These are phyloP conservation scores for Falco punctatus DNA, from an alignment of 2,113 vertebrate genomes.

Conservation along the genomic window DNA sequence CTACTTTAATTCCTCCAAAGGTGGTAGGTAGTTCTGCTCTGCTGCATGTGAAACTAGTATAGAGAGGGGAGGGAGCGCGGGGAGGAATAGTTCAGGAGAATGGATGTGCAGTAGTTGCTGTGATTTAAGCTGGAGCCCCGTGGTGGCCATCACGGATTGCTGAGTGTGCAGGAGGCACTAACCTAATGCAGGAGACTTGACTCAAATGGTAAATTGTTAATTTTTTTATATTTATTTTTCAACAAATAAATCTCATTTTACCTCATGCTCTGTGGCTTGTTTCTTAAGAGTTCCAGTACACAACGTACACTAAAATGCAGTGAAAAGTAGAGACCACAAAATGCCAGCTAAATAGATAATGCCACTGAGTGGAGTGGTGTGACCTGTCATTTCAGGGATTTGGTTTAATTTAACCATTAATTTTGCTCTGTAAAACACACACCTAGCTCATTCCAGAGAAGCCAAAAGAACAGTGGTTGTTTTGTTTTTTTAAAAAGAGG, in stretches of 20 bases:
- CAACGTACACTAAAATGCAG: background rate
- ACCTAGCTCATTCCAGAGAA: background rate
- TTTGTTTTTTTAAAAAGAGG: background rate
- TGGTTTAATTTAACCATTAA: background rate
- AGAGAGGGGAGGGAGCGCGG: background rate
- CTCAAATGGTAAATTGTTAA: conserved; percentile 19
- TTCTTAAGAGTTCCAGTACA: conserved; percentile 18
- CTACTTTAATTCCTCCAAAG: background rate
- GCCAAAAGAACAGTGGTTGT: background rate
- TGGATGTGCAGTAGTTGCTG: background rate
- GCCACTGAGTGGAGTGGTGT: background rate
- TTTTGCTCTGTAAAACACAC: background rate
- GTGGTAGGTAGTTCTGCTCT: background rate
- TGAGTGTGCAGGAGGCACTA: background rate
- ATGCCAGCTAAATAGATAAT: background rate
- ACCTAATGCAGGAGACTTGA: background rate
- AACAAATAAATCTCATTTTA: conserved; percentile 67
- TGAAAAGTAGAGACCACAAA: background rate
- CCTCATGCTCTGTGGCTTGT: conserved; percentile 1
- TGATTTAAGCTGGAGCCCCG: background rate
- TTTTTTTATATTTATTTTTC: conserved; percentile 64
- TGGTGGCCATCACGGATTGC: background rate
- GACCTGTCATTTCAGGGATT: background rate
- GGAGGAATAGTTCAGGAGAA: background rate
- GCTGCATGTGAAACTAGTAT: background rate